A percentile compares a stretch with the other conserved stretches of the same genome.
Evolutionary conservation across 2,113 vertebrate species (phyloP).

Genomic region (Emydocephalus ijimae): DNA sequence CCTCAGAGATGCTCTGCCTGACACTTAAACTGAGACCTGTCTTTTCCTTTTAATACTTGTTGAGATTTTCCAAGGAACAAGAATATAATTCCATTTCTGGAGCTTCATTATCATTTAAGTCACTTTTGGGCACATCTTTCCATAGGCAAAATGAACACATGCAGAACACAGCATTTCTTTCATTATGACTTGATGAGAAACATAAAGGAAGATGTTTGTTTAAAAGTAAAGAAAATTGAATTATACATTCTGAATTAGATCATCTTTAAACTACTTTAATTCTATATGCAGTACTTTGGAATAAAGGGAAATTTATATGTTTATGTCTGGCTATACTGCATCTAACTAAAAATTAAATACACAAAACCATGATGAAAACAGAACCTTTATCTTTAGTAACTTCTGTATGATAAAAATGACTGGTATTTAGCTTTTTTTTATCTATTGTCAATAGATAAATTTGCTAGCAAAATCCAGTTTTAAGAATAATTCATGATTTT

Average conservation of each 20-base stretch:
- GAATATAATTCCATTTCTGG: constrained; percentile 16
- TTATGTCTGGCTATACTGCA: background rate
- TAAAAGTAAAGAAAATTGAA: background rate
- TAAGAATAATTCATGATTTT: background rate
- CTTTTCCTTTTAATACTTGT: constrained; percentile 39
- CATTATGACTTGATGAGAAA: constrained; percentile 12
- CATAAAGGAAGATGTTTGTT: background rate
- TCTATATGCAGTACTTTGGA: background rate
- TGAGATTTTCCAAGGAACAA: constrained; percentile 30
- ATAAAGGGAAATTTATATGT: background rate
- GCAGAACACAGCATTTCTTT: background rate
- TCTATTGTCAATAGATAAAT: background rate
- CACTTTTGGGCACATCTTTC: constrained; percentile 20
- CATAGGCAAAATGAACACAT: constrained; percentile 28
- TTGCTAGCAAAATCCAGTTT: background rate
- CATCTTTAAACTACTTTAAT: background rate
- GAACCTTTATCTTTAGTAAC: background rate
- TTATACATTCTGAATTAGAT: background rate
- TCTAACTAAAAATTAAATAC: background rate
- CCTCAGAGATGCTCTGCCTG: constrained; percentile 39
- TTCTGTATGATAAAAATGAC: background rate
- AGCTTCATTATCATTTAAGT: constrained; percentile 37
- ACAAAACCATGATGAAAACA: background rate
- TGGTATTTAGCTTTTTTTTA: background rate
- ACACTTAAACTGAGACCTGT: constrained; percentile 38